phyloP scores from a whole-genome alignment of 2,888 invertebrate species.

The Lithodes maja region DNA sequence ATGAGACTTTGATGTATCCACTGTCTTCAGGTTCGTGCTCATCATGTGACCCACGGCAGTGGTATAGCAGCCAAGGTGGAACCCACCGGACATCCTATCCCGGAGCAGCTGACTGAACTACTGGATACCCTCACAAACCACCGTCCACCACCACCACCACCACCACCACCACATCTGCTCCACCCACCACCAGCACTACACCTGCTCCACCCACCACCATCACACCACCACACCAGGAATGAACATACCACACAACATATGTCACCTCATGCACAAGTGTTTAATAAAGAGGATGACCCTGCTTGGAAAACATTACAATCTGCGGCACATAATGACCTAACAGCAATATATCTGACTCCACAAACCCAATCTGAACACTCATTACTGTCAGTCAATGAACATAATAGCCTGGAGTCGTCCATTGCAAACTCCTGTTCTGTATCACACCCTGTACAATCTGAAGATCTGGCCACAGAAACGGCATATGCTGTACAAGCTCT shows the following conservation, averaged over 20 bases:
- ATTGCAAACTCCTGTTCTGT: background rate
- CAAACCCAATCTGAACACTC: constrained; percentile 1
- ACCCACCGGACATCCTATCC: constrained; percentile 16
- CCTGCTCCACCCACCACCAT: too few species aligned
- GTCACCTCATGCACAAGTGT: background rate
- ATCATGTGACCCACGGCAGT: constrained; percentile 46
- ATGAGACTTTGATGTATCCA: background rate
- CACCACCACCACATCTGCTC: too few species aligned
- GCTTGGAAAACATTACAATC: background rate
- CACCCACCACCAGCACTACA: too few species aligned
- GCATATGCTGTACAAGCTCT: constrained; percentile 38
- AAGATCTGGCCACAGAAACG: constrained; percentile 7
- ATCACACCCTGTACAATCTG: constrained; percentile 8
- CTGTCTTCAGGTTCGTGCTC: constrained; percentile 40
- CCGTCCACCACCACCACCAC: too few species aligned
- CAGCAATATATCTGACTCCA: constrained; percentile 8
- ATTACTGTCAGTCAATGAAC: background rate
- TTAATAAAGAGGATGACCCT: background rate
- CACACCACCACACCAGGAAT: too few species aligned
- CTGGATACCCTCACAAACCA: too few species aligned
- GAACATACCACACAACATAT: too few species aligned
- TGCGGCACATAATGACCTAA: background rate
- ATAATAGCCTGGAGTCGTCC: background rate
- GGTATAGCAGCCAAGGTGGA: constrained; percentile 33
- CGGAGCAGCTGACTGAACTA: constrained; percentile 3